Base-by-base conservation (phyloP, 2,113 vertebrate species). In the Chlamydotis undulata region DNA sequence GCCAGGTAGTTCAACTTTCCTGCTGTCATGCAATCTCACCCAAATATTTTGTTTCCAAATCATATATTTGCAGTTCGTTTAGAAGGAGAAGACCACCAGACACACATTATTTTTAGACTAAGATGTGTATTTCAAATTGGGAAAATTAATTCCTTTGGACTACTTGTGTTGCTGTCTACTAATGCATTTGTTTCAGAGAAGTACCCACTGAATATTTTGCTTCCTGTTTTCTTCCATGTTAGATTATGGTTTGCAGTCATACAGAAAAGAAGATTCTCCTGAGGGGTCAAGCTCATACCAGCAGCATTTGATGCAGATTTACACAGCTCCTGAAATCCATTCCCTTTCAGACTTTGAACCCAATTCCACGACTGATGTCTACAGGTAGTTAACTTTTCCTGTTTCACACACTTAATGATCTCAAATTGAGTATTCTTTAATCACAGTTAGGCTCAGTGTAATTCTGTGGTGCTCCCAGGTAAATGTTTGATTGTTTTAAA, bases 201-300 rank as follows among this genome's bases (percentile, higher is more conserved):
- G 37, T 77, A 65, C 15, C 19, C 19, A 61, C 11, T 68, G 50
- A 89, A 33, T 8, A 31, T 22, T 61, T 80, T 87, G 17, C 49
- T 93, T 87, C 23, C 19, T 80, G 22, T 19, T 89, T 97, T 93
- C 57, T 93, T 94, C 75, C 29, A 16, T 82, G 49, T 53, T 93
- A 99, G 98, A 99, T 96, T 99, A 98, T 41, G 98, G 98, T 19
- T 96, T 99, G 94, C 78, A 94, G 70, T 97, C 33, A 31, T 99
- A 98, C 53, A 98, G 98, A 78, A 97, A 96, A 78, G 96, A 98
- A 37, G 97, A 99, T 59, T 96, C 84, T 71, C 57, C 39, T 25
- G 97, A 98, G 55, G 96, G 80, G 26, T 93, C 97, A 39, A 96
- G 92, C 13, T 93, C 97, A 45, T 97, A 98, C 78, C 98, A 98